A percentile compares a stretch with the other conserved stretches of the same genome.
Evolutionary conservation across 2,113 vertebrate genomes (phyloP).

Genomic region (Cisticola juncidis): DNA sequence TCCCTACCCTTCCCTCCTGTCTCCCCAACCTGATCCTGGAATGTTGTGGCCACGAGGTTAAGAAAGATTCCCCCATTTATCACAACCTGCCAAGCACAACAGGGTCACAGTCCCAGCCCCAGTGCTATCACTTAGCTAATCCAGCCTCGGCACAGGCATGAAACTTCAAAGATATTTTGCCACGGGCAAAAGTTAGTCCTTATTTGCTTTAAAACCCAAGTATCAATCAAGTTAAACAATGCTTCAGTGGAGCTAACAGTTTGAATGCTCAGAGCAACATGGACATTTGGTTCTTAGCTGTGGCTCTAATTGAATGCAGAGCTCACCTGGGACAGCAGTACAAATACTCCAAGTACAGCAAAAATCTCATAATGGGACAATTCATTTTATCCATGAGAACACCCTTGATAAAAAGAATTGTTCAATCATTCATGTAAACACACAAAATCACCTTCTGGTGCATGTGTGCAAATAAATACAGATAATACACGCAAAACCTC

Average conservation of each 20-base stretch:
- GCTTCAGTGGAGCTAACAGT: background rate
- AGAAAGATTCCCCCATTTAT: slow-evolving; percentile 75
- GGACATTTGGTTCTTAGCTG: background rate
- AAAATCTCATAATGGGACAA: background rate
- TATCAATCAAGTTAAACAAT: slow-evolving; percentile 69
- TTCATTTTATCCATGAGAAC: background rate
- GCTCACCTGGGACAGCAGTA: background rate
- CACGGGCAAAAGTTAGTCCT: slow-evolving; percentile 65
- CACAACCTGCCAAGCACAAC: slow-evolving; percentile 74
- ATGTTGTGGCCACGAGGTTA: slow-evolving; percentile 74
- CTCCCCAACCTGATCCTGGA: slow-evolving; percentile 61
- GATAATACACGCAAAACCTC: background rate
- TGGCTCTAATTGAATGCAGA: slow-evolving; percentile 25
- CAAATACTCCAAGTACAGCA: background rate
- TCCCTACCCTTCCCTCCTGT: background rate
- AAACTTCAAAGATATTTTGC: slow-evolving; percentile 74
- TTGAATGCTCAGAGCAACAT: background rate
- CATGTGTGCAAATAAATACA: background rate
- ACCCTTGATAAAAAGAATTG: background rate
- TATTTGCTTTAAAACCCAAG: slow-evolving; percentile 69
- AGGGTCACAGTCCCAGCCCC: slow-evolving; percentile 61
- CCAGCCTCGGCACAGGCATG: slow-evolving; percentile 38
- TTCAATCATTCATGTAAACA: background rate
- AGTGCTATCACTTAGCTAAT: slow-evolving; percentile 60
- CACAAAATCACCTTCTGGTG: background rate